Base-by-base conservation (phyloP, 2,113 vertebrate species). In the Cygnus buccinator region DNA sequence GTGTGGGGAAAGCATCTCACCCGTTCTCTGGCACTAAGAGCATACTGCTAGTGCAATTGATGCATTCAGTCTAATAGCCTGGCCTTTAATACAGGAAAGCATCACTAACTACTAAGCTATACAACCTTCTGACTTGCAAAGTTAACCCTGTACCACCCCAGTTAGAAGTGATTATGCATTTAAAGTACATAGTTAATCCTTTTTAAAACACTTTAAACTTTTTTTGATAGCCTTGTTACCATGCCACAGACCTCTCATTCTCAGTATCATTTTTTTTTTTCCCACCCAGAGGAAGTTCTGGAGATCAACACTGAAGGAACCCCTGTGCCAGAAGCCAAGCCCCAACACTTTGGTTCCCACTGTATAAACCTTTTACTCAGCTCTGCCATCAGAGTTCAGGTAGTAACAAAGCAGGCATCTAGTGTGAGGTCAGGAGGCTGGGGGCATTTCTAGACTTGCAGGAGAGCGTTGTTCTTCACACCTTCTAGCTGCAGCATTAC, bases 371-470 rank as follows among this genome's bases (percentile, higher is more conserved):
- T 33, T 66, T 75, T n/a, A 55, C 7, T 41, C 23, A 65, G 12
- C 8, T 55, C 22, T 79, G 17, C 6, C 23, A 31, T 44, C 6
- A 61, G 6, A 83, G 2, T 21, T 71, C 39, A 14, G 8, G 15
- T 8, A 35, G 28, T 21, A 91, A 17, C 28, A 79, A 28, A 50
- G 11, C 4, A 3, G 21, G 21, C 20, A 70, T 39, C 23, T 22
- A 29, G 11, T 0, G 0, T 35, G 9, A 6, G 23, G 17, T 44
- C 44, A 50, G 33, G 31, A 48, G 31, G 55, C 21, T 6, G 3
- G 9, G 9, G 4, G 5, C 25, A 37, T 20, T 37, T 52, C 25
- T 28, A 71, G 46, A 37, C 25, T 71, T 25, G 25, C 19, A 37
- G 41, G 13, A 67, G 6, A 71, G 26, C n/a, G 6, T 12, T 12